phyloP scores from a whole-genome alignment of 2,797 vertebrate species.

The Bradypodion ventrale region DNA sequence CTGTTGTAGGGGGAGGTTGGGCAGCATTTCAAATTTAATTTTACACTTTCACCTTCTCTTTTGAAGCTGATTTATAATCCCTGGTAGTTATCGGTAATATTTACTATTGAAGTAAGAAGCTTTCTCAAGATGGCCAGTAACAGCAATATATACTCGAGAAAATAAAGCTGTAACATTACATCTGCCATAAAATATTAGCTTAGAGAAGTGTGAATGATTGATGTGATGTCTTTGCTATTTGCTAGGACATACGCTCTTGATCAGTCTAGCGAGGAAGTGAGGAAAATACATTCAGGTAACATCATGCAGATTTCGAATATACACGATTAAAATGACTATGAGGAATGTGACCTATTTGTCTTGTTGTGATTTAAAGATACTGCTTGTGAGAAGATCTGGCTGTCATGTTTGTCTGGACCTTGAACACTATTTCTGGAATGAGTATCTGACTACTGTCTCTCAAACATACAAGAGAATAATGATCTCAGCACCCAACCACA shows the following conservation, averaged over 20 bases:
- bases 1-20: not conserved
- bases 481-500: not conserved
- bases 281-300: constrained; percentile 43
- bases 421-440: not conserved
- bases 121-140: not conserved
- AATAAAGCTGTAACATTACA: constrained; percentile 11
- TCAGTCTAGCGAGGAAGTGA: constrained; percentile 22
- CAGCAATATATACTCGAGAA: not conserved
- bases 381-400: not conserved
- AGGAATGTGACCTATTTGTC: constrained; percentile 42
- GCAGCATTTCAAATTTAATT: not conserved
- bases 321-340: constrained; percentile 24
- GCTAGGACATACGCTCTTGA: constrained; percentile 46
- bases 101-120: not conserved
- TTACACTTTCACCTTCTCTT: not conserved
- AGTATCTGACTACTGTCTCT: not conserved
- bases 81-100: not conserved
- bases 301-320: not conserved
- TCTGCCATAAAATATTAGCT: constrained; percentile 20
- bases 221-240: constrained; percentile 33
- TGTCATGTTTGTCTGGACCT: not conserved
- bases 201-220: constrained; percentile 22
- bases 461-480: not conserved
- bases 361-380: constrained; percentile 7
- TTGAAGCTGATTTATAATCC: not conserved